Conservation (phyloP, 2,888 invertebrate species). For the Drosophila algonquin region DNA sequence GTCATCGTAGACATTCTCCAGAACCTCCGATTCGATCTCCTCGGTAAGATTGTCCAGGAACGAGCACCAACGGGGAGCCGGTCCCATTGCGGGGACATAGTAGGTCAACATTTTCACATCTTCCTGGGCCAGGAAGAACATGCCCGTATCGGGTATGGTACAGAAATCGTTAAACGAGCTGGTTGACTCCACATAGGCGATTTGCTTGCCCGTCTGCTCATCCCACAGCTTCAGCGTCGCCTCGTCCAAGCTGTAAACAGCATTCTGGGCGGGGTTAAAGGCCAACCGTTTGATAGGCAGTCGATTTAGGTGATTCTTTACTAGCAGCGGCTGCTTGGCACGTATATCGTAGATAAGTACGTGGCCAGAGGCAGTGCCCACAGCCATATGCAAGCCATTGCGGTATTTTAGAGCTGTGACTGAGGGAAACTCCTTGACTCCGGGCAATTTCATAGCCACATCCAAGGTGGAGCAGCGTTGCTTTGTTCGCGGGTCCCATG, state of each 20-base stretch:
- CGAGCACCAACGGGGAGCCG: slow-evolving; percentile 98
- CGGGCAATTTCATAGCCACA: slow-evolving; percentile 89
- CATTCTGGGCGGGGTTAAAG: slow-evolving; percentile 91
- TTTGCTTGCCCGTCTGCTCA: slow-evolving; percentile 94
- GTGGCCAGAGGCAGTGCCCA: slow-evolving; percentile 97
- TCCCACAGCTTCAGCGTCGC: slow-evolving; percentile 96
- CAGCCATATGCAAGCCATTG: slow-evolving; percentile 91
- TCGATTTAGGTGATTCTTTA: slow-evolving; percentile 98
- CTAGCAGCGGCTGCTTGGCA: slow-evolving; percentile 92
- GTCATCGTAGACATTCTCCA: slow-evolving; percentile 97
- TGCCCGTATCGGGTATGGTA: slow-evolving; percentile 93
- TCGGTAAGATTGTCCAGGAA: slow-evolving; percentile 98
- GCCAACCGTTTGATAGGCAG: slow-evolving; percentile 94
- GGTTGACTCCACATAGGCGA: slow-evolving; percentile 95
- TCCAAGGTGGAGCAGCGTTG: slow-evolving; percentile 92
- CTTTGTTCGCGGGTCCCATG: slow-evolving; percentile 96
- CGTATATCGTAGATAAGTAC: slow-evolving; percentile 97
- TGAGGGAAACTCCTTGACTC: slow-evolving; percentile 84
- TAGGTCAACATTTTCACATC: slow-evolving; percentile 96
- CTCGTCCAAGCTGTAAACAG: slow-evolving; percentile 95
- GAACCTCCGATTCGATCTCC: slow-evolving; percentile 94
- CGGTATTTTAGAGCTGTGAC: slow-evolving; percentile 92
- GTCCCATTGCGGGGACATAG: slow-evolving; percentile 94
- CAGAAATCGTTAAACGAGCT: slow-evolving; percentile 95
- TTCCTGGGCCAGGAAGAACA: slow-evolving; percentile 98